Conservation (phyloP, 2,113 vertebrate genomes). For the Thunnus maccoyii region DNA sequence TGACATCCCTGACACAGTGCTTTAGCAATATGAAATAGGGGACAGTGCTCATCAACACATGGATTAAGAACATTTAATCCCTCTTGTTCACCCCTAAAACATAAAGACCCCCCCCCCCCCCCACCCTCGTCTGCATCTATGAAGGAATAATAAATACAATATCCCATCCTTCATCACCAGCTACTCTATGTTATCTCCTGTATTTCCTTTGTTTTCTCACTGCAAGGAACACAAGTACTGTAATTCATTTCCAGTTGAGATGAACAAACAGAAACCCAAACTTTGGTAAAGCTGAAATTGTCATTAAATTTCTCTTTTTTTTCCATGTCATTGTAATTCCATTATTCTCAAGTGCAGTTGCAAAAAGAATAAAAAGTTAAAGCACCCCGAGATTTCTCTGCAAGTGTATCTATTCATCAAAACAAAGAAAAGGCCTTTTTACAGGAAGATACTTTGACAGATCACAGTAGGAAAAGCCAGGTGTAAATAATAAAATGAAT, state of each 20-base stretch:
- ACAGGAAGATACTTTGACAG: too few relatives aligned
- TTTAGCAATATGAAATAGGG: slow-evolving; percentile 37
- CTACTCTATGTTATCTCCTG: neutral
- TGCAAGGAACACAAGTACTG: neutral
- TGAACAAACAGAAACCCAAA: slow-evolving; percentile 24
- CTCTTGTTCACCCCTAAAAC: slow-evolving; percentile 43
- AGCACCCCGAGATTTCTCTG: neutral
- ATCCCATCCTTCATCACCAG: neutral
- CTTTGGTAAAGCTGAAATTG: neutral
- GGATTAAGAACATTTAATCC: slow-evolving; percentile 64
- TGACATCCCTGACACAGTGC: slow-evolving; percentile 4
- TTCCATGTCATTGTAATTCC: neutral
- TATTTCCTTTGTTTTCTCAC: neutral
- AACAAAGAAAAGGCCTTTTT: neutral
- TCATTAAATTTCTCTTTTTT: too few relatives aligned
- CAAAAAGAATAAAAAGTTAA: neutral
- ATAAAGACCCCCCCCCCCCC: neutral
- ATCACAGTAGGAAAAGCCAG: too few relatives aligned
- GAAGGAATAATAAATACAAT: slow-evolving; percentile 17
- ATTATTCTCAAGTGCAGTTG: neutral
- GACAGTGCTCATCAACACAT: slow-evolving; percentile 47
- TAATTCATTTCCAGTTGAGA: slow-evolving; percentile 43
- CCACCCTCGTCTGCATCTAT: neutral
- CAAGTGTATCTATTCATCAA: neutral
- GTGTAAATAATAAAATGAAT: too few relatives aligned